A percentile compares a stretch with the other conserved stretches of the same genome.
These are phyloP conservation scores for Arvicola amphibius DNA, from an alignment of 2,797 vertebrate genomes.

Conservation along the genomic window DNA sequence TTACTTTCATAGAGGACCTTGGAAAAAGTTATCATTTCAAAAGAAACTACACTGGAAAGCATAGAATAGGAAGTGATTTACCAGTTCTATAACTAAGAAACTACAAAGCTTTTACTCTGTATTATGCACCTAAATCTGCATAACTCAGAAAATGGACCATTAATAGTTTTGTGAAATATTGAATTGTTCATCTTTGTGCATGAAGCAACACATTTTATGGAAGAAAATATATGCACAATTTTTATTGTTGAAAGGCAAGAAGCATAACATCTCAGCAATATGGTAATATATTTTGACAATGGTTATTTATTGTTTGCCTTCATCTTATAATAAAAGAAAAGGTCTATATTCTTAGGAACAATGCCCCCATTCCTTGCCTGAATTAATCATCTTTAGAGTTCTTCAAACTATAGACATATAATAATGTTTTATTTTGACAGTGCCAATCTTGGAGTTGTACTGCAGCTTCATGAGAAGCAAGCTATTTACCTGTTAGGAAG, in stretches of 20 bases:
- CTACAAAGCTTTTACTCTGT: conserved; percentile 61
- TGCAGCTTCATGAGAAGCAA: background rate
- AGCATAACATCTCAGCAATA: conserved; percentile 68
- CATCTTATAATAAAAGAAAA: conserved; percentile 39
- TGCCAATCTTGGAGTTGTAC: background rate
- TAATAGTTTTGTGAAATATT: conserved; percentile 70
- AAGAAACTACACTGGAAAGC: conserved; percentile 24
- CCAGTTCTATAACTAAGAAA: conserved; percentile 31
- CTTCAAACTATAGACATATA: conserved; percentile 29
- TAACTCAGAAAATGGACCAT: conserved; percentile 79
- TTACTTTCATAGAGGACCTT: conserved; percentile 53
- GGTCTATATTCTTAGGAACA: conserved; percentile 23
- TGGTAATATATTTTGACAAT: conserved; percentile 11
- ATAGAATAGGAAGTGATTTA: conserved; percentile 58
- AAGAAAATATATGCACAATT: conserved; percentile 55
- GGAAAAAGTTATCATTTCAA: conserved; percentile 55
- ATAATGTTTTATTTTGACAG: conserved; percentile 49
- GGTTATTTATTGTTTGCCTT: background rate
- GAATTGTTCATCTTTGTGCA: conserved; percentile 71
- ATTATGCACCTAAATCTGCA: conserved; percentile 65
- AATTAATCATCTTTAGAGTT: conserved; percentile 54
- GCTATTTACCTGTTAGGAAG: conserved; percentile 32
- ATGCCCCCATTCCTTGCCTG: background rate
- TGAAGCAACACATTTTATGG: conserved; percentile 75
- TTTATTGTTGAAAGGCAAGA: conserved; percentile 80